Evolutionary conservation across 1,140 invertebrate genomes (phyloP).

Genomic region (Drosophila rhopaloa): DNA sequence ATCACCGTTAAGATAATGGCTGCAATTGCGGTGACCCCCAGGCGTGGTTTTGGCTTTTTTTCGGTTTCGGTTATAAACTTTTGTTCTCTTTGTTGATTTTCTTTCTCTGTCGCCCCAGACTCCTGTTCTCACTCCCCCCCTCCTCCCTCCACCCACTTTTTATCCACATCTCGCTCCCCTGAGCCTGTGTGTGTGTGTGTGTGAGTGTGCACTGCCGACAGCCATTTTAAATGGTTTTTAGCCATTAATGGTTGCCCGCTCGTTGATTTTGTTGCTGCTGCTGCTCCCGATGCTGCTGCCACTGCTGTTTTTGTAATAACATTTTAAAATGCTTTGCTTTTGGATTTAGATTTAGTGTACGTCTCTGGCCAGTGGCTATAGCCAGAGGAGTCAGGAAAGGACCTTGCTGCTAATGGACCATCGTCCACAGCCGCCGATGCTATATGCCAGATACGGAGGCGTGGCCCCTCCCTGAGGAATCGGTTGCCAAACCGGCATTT

Average conservation of each 20-base stretch:
- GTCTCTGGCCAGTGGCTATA: slow-evolving; percentile 48
- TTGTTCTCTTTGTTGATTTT: slow-evolving; percentile 65
- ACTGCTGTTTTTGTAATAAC: slow-evolving; percentile 74
- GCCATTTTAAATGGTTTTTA: slow-evolving; percentile 82
- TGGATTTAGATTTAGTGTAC: slow-evolving; percentile 70
- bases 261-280: slow-evolving; percentile 23
- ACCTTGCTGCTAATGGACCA: slow-evolving; percentile 72
- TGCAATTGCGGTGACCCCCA: slow-evolving; percentile 81
- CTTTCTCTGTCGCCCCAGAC: slow-evolving; percentile 17
- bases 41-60: slow-evolving; percentile 74
- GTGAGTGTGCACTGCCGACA: slow-evolving; percentile 62
- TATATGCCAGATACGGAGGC: slow-evolving; percentile 37
- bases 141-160: neutral
- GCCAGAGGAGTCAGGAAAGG: slow-evolving; percentile 26
- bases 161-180: slow-evolving; percentile 23
- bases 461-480: slow-evolving; percentile 19
- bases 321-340: slow-evolving; percentile 79
- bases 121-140: slow-evolving; percentile 5
- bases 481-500: slow-evolving; percentile 32
- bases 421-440: slow-evolving; percentile 19
- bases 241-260: slow-evolving; percentile 73
- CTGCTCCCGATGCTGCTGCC: slow-evolving; percentile 6
- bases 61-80: slow-evolving; percentile 80
- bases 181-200: slow-evolving; percentile 14
- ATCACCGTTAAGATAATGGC: slow-evolving; percentile 79